Evolutionary conservation across 2,797 vertebrate genomes (phyloP).

Genomic region (Tragelaphus oryx): DNA sequence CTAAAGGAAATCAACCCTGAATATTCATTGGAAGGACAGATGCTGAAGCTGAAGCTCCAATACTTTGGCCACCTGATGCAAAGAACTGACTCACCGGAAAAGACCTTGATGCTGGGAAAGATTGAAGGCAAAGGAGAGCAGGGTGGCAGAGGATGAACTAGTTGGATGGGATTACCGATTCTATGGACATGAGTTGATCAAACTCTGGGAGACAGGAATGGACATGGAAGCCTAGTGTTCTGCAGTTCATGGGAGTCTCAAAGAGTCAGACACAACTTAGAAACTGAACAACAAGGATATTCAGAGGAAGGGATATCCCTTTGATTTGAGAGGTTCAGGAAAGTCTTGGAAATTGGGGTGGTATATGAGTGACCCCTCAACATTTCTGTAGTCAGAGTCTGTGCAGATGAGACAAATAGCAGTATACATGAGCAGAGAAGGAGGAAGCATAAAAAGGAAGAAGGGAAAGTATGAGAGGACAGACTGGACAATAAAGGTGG

Average conservation of each 20-base stretch:
- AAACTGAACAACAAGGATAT: not conserved
- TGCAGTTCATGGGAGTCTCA: not conserved
- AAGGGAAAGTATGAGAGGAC: not conserved
- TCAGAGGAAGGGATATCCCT: not conserved
- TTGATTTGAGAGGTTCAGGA: not conserved
- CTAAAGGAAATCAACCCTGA: too few species aligned
- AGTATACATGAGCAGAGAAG: not conserved
- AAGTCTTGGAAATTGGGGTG: not conserved
- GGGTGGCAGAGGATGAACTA: too few species aligned
- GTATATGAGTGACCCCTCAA: not conserved
- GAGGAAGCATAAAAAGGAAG: not conserved
- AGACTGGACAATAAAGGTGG: not conserved
- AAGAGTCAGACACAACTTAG: not conserved
- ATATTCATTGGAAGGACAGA: not conserved
- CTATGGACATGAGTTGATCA: too few species aligned
- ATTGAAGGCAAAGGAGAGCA: too few species aligned
- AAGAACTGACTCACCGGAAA: too few species aligned
- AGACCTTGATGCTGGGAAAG: too few species aligned
- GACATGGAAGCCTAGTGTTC: not conserved
- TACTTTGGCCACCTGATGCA: not conserved
- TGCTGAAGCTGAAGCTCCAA: not conserved
- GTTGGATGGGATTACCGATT: too few species aligned
- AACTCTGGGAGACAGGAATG: too few species aligned
- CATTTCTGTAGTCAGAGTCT: not conserved
- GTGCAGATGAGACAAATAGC: not conserved